phyloP scores from a whole-genome alignment of 2,113 vertebrate species.

The Ciconia boyciana region DNA sequence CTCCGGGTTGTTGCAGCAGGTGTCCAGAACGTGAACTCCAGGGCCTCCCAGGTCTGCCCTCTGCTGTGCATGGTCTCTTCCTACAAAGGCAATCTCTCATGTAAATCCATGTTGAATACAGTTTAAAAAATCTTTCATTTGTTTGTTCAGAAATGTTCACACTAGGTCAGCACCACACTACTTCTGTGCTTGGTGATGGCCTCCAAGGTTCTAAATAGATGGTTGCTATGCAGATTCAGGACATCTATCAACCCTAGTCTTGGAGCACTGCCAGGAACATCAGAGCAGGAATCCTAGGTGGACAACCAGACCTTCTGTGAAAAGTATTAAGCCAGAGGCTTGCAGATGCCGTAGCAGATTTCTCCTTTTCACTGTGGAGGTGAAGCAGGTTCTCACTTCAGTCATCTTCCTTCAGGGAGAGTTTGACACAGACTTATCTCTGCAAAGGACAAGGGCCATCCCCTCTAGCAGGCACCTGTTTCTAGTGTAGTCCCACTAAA shows the following conservation, averaged over 20 bases:
- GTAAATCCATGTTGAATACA: neutral
- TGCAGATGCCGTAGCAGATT: neutral
- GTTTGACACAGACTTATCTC: neutral
- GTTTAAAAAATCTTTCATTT: neutral
- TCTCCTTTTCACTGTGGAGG: neutral
- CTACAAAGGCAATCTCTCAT: neutral
- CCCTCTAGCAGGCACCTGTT: neutral
- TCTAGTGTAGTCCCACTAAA: neutral
- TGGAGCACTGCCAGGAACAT: neutral
- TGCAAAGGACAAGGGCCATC: neutral
- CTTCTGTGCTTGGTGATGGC: neutral
- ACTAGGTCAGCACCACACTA: neutral
- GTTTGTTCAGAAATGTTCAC: neutral
- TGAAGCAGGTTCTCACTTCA: neutral
- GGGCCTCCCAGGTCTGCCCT: neutral
- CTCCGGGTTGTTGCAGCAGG: accelerated
- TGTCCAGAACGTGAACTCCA: neutral
- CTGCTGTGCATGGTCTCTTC: neutral
- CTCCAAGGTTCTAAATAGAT: slow-evolving; percentile 13
- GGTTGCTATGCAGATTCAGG: neutral
- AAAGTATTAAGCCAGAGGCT: neutral
- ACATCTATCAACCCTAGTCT: neutral
- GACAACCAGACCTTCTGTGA: neutral
- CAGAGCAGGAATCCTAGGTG: neutral
- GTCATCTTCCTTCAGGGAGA: neutral